These are phyloP conservation scores for Odontomachus brunneus DNA, from an alignment of 1,140 invertebrate genomes.

Conservation along the genomic window DNA sequence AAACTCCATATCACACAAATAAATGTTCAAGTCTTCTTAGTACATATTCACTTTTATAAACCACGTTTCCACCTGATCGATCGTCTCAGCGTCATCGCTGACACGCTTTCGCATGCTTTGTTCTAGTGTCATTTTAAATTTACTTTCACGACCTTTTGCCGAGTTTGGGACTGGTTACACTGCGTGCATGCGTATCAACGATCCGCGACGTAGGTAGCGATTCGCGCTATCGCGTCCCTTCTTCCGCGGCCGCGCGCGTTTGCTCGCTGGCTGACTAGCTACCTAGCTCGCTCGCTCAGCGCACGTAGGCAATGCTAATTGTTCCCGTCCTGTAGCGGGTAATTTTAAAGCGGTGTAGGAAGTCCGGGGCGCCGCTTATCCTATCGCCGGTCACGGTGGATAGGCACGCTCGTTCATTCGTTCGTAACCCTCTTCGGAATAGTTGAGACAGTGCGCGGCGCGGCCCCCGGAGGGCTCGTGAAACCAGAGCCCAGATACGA, in stretches of 20 bases:
- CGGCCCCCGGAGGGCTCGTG: slow-evolving; percentile 8
- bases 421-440: slow-evolving; percentile 62
- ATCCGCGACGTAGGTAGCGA: slow-evolving; percentile 72
- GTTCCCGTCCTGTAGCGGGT: slow-evolving; percentile 74
- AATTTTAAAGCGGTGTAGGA: slow-evolving; percentile 81
- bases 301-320: slow-evolving; percentile 74
- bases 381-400: slow-evolving; percentile 78
- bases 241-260: slow-evolving; percentile 18
- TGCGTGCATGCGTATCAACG: slow-evolving; percentile 65
- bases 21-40: too few species aligned
- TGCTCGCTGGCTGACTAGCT: too few species aligned
- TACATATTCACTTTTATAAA: neutral
- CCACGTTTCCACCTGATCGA: neutral
- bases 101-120: neutral
- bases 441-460: slow-evolving; percentile 64
- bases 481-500: slow-evolving; percentile 61
- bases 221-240: slow-evolving; percentile 70
- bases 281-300: too few species aligned
- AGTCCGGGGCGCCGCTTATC: slow-evolving; percentile 79
- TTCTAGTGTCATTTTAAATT: neutral
- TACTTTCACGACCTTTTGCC: neutral
- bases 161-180: neutral
- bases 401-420: slow-evolving; percentile 66
- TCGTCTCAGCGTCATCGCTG: neutral
- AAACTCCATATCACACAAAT: too few species aligned